Base-by-base conservation (phyloP, 2,888 invertebrate genomes). In the Barypeithes pellucidus region DNA sequence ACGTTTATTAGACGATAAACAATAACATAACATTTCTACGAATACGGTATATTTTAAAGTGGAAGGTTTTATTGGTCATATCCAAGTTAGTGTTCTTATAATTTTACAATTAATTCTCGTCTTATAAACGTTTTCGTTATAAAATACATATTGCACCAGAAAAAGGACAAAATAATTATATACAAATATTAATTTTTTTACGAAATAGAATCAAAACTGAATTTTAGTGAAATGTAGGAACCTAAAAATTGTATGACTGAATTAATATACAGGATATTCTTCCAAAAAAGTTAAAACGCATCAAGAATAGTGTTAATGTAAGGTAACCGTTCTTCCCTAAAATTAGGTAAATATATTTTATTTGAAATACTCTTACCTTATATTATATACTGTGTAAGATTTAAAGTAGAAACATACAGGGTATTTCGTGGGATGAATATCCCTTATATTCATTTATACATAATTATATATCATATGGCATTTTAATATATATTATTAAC, bases 281-380 rank as follows among this genome's bases (percentile, higher is more conserved):
- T 59, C 5, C 9, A 5, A 36, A 2, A 36, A 36, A 36, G 4
- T 33, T 36, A 2, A 36, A 36, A 1, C 2, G 8, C 9, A 11
- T 39, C 12, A 12, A 39, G 39, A 39, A 39, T n/a, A 39, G n/a
- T 47, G 22, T 61, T 43, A 61, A 39, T 41, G 18, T 43, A 22
- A 18, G 60, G 60, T 61, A 61, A 61, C 60, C 60, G 60, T 61
- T 61, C 18, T 41, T 61, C n/a, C 60, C 14, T 61, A 61, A 41
- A 41, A n/a, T n/a, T 61, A 39, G 43, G 20, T 24, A 39, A 61
- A 33, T 20, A 59, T 20, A 61, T 22, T 59, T 39, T 20, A 39
- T 18, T 36, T 39, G 5, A 36, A 39, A 59, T 41, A 59, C 12
- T 39, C n/a, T 16, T 41, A 39, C 39, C 12, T 45, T n/a, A 39